A percentile compares a stretch with the other conserved stretches of the same genome.
phyloP scores from a whole-genome alignment of 2,888 invertebrate species.

The Rhagophthalmus giganteus region DNA sequence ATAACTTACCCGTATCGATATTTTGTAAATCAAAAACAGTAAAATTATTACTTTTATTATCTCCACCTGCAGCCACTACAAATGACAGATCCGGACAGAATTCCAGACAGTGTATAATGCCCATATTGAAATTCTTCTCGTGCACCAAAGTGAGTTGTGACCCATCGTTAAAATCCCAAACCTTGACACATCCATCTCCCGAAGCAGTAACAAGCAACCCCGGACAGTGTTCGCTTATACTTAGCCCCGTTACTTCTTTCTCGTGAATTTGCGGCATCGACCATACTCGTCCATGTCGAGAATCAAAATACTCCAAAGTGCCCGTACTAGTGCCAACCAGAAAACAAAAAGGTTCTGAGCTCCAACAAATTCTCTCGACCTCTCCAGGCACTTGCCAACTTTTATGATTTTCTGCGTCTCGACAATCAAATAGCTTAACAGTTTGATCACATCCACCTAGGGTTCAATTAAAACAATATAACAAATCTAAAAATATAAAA shows the following conservation, averaged over 20 bases:
- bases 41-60: conserved; percentile 76
- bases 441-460: conserved; percentile 79
- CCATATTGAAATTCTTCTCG: conserved; percentile 67
- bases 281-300: conserved; percentile 60
- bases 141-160: conserved; percentile 51
- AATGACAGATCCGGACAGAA: conserved; percentile 81
- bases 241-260: conserved; percentile 82
- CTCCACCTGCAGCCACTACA: conserved; percentile 82
- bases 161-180: conserved; percentile 72
- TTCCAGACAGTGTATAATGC: conserved; percentile 71
- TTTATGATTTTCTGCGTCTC: conserved; percentile 62
- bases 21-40: conserved; percentile 67
- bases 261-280: conserved; percentile 66
- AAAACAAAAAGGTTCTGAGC: conserved; percentile 78
- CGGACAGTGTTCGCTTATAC: conserved; percentile 71
- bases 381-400: conserved; percentile 78
- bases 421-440: conserved; percentile 82
- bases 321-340: conserved; percentile 69
- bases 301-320: conserved; percentile 73
- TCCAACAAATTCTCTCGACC: conserved; percentile 87
- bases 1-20: conserved; percentile 60
- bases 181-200: conserved; percentile 79
- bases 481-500: background rate
- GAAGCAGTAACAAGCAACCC: conserved; percentile 79
- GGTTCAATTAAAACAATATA: conserved; percentile 1